Conservation (phyloP, 2,113 vertebrate species). For the Ictalurus furcatus region DNA sequence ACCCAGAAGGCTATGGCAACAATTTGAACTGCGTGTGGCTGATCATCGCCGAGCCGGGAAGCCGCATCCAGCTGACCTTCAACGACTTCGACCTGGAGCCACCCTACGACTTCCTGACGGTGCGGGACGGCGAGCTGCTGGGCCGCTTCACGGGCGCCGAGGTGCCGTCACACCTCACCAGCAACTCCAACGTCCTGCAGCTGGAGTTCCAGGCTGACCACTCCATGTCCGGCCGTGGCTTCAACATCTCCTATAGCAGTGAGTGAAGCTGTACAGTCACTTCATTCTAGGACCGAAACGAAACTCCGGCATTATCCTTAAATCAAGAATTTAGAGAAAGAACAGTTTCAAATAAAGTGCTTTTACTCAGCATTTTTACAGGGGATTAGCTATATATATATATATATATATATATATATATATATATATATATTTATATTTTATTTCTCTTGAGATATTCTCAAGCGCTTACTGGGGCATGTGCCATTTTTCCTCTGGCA, state of each 20-base stretch:
- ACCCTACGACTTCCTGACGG: conserved; percentile 94
- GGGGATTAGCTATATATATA: not conserved
- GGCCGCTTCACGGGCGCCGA: conserved; percentile 95
- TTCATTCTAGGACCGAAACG: not conserved
- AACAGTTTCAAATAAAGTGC: not conserved
- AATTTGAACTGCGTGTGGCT: conserved; percentile 98
- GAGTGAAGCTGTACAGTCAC: conserved; percentile 61
- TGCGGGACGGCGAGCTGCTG: conserved; percentile 92
- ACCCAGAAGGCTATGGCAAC: conserved; percentile 96
- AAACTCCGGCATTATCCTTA: not conserved
- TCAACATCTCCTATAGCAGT: conserved; percentile 98
- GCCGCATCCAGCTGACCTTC: conserved; percentile 93
- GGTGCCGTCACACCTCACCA: conserved; percentile 92
- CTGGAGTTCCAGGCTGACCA: conserved; percentile 98
- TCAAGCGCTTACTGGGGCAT: not conserved
- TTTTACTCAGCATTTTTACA: not conserved
- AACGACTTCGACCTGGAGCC: conserved; percentile 97
- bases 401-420: not conserved
- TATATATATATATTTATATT: no score
- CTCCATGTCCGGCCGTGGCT: conserved; percentile 95
- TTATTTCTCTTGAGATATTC: not conserved
- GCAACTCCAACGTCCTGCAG: conserved; percentile 87
- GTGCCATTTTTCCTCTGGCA: not conserved
- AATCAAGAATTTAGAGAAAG: not conserved
- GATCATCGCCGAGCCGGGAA: conserved; percentile 90